Conservation (phyloP, 2,797 vertebrate genomes). For the Spinus olivaceus region DNA sequence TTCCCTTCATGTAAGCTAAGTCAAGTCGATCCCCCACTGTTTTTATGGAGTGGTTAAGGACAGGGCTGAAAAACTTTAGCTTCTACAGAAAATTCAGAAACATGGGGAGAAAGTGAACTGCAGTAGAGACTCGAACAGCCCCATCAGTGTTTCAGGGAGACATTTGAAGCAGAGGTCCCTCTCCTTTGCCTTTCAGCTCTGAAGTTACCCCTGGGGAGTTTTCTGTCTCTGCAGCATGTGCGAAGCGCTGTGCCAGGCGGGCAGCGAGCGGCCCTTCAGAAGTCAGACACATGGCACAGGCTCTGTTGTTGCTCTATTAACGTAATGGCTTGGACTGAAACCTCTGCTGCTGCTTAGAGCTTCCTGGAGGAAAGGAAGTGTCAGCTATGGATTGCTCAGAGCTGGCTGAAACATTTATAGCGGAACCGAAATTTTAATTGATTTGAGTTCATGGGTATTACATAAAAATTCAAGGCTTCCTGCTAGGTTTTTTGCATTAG, state of each 20-base stretch:
- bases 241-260: not conserved
- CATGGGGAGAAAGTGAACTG: not conserved
- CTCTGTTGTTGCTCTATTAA: not conserved
- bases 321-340: constrained; percentile 5
- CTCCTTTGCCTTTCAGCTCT: not conserved
- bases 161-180: not conserved
- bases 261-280: not conserved
- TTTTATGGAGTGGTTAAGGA: constrained; percentile 59
- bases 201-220: not conserved
- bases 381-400: constrained; percentile 49
- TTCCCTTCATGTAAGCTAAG: constrained; percentile 22
- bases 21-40: not conserved
- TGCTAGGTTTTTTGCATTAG: constrained; percentile 4
- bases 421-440: constrained; percentile 63
- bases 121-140: not conserved
- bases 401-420: constrained; percentile 63
- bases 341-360: not conserved
- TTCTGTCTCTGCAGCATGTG: not conserved
- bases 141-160: not conserved
- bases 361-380: constrained; percentile 57
- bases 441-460: constrained; percentile 38
- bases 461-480: constrained; percentile 45
- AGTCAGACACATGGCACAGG: not conserved
- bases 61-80: constrained; percentile 11
- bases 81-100: constrained; percentile 11